A percentile compares a stretch with the other conserved stretches of the same genome.
These are phyloP conservation scores for Lasioglossum malachurum DNA, from an alignment of 2,888 invertebrate species.

Conservation along the genomic window DNA sequence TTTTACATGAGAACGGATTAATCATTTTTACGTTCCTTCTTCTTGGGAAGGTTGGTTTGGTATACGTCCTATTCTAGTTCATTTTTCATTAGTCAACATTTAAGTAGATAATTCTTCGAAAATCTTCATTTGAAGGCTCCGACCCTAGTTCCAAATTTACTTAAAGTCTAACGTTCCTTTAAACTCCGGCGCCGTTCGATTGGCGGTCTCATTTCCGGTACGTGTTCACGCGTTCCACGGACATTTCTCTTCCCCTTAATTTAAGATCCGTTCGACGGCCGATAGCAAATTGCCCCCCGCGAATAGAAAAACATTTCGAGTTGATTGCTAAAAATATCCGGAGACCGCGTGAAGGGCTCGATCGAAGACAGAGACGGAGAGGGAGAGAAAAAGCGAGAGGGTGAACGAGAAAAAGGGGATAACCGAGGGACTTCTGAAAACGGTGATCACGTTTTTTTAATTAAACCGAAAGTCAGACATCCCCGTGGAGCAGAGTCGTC, in stretches of 20 bases:
- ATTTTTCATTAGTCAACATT: background rate
- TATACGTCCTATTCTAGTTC: too few relatives aligned
- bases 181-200: background rate
- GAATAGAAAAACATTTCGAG: constrained; percentile 62
- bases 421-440: constrained; percentile 63
- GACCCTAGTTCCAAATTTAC: background rate
- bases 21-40: too few relatives aligned
- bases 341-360: constrained; percentile 50
- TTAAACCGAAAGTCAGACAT: constrained; percentile 73
- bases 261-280: constrained; percentile 31
- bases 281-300: constrained; percentile 61
- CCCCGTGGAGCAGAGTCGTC: constrained; percentile 43
- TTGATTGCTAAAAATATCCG: constrained; percentile 69
- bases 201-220: background rate
- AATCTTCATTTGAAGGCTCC: background rate
- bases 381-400: constrained; percentile 5
- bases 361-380: constrained; percentile 5
- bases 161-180: background rate
- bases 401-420: constrained; percentile 18
- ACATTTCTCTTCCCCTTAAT: constrained; percentile 51
- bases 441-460: constrained; percentile 75
- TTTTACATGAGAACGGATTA: too few relatives aligned
- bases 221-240: background rate
- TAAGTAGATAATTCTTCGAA: background rate
- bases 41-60: too few relatives aligned